Evolutionary conservation across 2,888 invertebrate genomes (phyloP).

Genomic region (Busseola fusca): DNA sequence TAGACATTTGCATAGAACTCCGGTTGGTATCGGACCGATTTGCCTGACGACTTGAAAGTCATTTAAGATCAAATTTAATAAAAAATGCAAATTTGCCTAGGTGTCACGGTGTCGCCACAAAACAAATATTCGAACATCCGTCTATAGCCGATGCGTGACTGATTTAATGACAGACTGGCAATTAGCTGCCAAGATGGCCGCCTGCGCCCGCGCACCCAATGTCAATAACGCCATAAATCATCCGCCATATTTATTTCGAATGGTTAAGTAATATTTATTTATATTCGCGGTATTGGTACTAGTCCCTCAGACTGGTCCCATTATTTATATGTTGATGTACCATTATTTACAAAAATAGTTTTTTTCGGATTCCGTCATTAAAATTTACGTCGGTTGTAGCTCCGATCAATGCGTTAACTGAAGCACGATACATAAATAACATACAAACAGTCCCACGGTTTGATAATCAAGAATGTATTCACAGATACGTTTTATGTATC

Average conservation of each 20-base stretch:
- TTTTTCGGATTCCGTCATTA: slow-evolving; percentile 57
- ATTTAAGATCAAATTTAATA: slow-evolving; percentile 45
- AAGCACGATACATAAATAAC: slow-evolving; percentile 59
- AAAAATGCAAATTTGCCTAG: slow-evolving; percentile 61
- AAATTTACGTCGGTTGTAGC: slow-evolving; percentile 49
- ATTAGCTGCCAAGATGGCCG: slow-evolving; percentile 86
- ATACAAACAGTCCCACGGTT: slow-evolving; percentile 60
- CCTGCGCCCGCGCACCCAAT: slow-evolving; percentile 79
- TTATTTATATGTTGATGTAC: slow-evolving; percentile 59
- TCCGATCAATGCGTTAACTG: slow-evolving; percentile 53
- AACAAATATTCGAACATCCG: slow-evolving; percentile 67
- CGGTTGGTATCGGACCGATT: slow-evolving; percentile 43
- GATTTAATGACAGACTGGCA: slow-evolving; percentile 83
- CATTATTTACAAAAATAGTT: slow-evolving; percentile 44
- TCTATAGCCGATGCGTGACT: slow-evolving; percentile 77
- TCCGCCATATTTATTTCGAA: slow-evolving; percentile 85
- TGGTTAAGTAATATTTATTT: slow-evolving; percentile 76
- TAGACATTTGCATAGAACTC: slow-evolving; percentile 55
- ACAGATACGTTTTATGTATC: slow-evolving; percentile 58
- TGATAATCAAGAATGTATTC: slow-evolving; percentile 57
- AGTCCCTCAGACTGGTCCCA: slow-evolving; percentile 60
- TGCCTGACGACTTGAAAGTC: slow-evolving; percentile 51
- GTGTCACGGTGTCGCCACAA: slow-evolving; percentile 62
- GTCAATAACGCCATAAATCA: slow-evolving; percentile 85
- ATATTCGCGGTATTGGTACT: slow-evolving; percentile 69